Conservation (phyloP, 1,140 invertebrate species). For the Ericerus pela region DNA sequence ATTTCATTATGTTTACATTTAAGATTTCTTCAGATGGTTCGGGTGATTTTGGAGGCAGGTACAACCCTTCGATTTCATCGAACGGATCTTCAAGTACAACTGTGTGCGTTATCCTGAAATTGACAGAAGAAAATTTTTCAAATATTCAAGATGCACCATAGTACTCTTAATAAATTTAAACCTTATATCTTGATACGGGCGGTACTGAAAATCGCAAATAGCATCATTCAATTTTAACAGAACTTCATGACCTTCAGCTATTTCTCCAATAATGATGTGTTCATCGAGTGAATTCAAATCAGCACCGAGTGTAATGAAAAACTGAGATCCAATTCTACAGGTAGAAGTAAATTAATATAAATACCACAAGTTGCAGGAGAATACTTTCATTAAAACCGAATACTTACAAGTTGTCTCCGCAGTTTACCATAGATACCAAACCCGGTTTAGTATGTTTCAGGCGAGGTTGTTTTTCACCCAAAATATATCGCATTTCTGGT, state of each 20-base stretch:
- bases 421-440: slow-evolving; percentile 89
- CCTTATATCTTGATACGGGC: slow-evolving; percentile 87
- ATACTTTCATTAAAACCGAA: background rate
- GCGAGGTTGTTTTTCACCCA: slow-evolving; percentile 76
- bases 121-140: background rate
- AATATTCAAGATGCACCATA: background rate
- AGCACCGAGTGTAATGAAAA: slow-evolving; percentile 85
- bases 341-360: background rate
- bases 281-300: slow-evolving; percentile 84
- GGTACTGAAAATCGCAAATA: slow-evolving; percentile 78
- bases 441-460: slow-evolving; percentile 79
- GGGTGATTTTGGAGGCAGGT: slow-evolving; percentile 69
- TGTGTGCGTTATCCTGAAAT: slow-evolving; percentile 79
- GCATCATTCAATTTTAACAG: slow-evolving; percentile 81
- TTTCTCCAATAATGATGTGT: slow-evolving; percentile 95
- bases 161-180: slow-evolving; percentile 22
- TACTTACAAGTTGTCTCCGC: slow-evolving; percentile 64
- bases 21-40: slow-evolving; percentile 61
- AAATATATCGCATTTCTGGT: slow-evolving; percentile 77
- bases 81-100: slow-evolving; percentile 94
- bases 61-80: slow-evolving; percentile 64
- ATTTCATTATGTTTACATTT: slow-evolving; percentile 33
- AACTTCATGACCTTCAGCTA: slow-evolving; percentile 81
- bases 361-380: background rate
- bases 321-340: slow-evolving; percentile 75